These are phyloP conservation scores for Rhorus exstirpatorius DNA, from an alignment of 2,888 invertebrate species.

Conservation along the genomic window DNA sequence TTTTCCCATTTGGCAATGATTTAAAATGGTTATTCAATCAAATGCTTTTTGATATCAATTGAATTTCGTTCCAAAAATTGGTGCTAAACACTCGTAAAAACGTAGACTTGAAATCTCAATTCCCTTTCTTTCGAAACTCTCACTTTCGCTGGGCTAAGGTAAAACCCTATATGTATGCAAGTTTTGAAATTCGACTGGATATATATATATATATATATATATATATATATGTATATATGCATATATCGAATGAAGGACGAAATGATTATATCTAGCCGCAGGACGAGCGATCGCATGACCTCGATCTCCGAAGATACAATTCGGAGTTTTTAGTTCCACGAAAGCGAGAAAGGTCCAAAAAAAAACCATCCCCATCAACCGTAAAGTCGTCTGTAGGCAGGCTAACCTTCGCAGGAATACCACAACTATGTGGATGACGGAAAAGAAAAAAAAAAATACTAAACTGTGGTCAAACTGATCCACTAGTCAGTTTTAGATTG, in stretches of 20 bases:
- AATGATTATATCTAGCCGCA: constrained; percentile 24
- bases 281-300: constrained; percentile 32
- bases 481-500: not conserved
- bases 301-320: constrained; percentile 38
- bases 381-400: constrained; percentile 4
- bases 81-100: not conserved
- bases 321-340: constrained; percentile 21
- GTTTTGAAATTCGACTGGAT: constrained; percentile 12
- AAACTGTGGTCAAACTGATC: constrained; percentile 5
- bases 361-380: not conserved
- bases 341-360: constrained; percentile 21
- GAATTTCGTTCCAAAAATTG: not conserved
- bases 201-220: constrained; percentile 10
- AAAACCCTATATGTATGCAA: constrained; percentile 19
- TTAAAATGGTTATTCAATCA: not conserved
- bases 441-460: not conserved
- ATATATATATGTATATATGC: constrained; percentile 11
- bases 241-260: constrained; percentile 36
- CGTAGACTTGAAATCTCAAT: not conserved
- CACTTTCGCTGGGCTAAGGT: not conserved
- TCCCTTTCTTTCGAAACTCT: constrained; percentile 1
- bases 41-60: not conserved
- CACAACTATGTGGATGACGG: not conserved
- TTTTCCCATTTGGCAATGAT: not conserved
- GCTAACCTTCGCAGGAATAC: constrained; percentile 2